Evolutionary conservation across 92 coral and sea anemone genomes (phyloP).

Genomic region (Palythoa grandis): DNA sequence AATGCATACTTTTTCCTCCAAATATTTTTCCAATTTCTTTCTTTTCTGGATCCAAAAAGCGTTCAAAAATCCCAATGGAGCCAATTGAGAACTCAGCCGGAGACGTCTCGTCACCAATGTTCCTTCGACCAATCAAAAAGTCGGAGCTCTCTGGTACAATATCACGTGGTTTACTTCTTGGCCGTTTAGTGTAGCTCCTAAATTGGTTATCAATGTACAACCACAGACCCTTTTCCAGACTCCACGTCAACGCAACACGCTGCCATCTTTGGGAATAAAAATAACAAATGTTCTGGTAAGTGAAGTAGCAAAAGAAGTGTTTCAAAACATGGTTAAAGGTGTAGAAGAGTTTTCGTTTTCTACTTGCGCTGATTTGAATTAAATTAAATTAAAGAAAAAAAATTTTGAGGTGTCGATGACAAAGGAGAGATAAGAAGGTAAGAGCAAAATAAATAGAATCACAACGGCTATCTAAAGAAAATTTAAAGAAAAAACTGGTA

Average conservation of each 20-base stretch:
- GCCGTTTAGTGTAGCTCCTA: slow-evolving; percentile 93
- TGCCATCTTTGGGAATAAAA: slow-evolving; percentile 81
- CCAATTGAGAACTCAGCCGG: slow-evolving; percentile 97
- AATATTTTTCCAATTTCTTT: slow-evolving; percentile 84
- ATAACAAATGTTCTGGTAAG: not conserved
- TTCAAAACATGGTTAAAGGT: not conserved
- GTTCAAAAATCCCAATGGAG: slow-evolving; percentile 84
- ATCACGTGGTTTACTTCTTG: slow-evolving; percentile 91
- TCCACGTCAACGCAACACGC: slow-evolving; percentile 94
- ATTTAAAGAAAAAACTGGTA: too few species aligned
- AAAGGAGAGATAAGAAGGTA: too few species aligned
- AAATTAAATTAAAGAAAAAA: too few species aligned
- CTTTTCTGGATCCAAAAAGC: slow-evolving; percentile 80
- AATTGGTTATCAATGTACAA: slow-evolving; percentile 94
- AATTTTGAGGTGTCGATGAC: too few species aligned
- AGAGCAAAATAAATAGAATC: too few species aligned
- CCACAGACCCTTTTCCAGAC: slow-evolving; percentile 93
- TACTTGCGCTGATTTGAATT: too few species aligned
- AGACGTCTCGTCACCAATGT: slow-evolving; percentile 70
- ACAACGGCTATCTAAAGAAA: too few species aligned
- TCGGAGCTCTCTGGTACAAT: slow-evolving; percentile 71
- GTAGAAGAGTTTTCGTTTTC: too few species aligned
- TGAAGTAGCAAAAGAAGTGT: too few species aligned
- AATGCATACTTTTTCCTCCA: slow-evolving; percentile 90
- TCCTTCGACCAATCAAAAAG: slow-evolving; percentile 88